Base-by-base conservation (phyloP, 2,888 invertebrate genomes). In the Drosophila anomalata region DNA sequence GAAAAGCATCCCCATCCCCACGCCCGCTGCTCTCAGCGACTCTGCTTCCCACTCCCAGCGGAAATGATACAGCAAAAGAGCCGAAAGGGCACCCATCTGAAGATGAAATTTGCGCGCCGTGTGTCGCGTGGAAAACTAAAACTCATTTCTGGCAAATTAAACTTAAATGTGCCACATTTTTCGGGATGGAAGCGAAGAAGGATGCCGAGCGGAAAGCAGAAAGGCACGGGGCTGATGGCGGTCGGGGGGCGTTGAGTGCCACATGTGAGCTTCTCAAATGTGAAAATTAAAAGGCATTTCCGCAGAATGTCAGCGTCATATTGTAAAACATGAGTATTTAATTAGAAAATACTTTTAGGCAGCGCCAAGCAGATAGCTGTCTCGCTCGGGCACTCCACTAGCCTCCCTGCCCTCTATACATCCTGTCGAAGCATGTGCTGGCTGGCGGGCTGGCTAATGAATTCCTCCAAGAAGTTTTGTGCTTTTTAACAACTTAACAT, bases 311-410 rank as follows among this genome's bases (percentile, higher is more conserved):
- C 75, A 85, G 89, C 84, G 81, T 83, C 89, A 89, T 89, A 89
- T 89, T 89, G 88, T 87, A 79, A 89, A 89, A 89, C 88, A 89
- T 79, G 89, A 85, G 80, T 78, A 87, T 89, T 89, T 89, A 89
- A 89, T 89, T 89, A 89, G 89, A 89, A 88, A 86, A 88, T 86
- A 78, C 87, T 78, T 79, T 76, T 66, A 69, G 76, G 69, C 67
- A 66, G 14, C 39, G 44, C 41, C 54, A 48, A 50, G 33, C 29
- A 29, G 29, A 29, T 29, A 29, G 29, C 29, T 29, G 29, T 2
- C 26, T 26, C 26, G 26, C 36, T 5, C 36, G 6, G 36, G n/a
- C 36, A 36, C 14, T 36, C 44, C 42, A 44, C 11, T 24, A 39
- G 22, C 39, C 44, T 54, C 26, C 39, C 44, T 54, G 24, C 14